phyloP scores from a whole-genome alignment of 1,140 invertebrate species.

The Battus philenor region DNA sequence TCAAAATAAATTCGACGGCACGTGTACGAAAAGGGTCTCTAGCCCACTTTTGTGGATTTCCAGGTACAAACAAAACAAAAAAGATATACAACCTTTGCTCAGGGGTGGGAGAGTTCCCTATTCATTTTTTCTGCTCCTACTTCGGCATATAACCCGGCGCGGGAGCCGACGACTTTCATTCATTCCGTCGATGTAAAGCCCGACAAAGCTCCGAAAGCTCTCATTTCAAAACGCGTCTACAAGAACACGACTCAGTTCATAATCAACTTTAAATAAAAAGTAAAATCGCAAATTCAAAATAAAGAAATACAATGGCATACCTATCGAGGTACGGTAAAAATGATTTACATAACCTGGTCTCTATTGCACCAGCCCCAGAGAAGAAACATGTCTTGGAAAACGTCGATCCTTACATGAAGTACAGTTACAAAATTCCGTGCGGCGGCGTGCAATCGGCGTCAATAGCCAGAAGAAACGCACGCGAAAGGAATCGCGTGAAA shows the following conservation, averaged over 20 bases:
- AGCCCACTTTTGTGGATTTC: slow-evolving; percentile 37
- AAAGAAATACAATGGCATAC: slow-evolving; percentile 32
- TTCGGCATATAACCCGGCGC: slow-evolving; percentile 48
- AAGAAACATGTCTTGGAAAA: slow-evolving; percentile 38
- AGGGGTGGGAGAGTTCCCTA: slow-evolving; percentile 55
- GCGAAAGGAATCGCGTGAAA: slow-evolving; percentile 95
- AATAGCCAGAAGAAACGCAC: slow-evolving; percentile 92
- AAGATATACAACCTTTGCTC: slow-evolving; percentile 25
- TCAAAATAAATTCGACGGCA: slow-evolving; percentile 55
- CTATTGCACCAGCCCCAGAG: slow-evolving; percentile 71
- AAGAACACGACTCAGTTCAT: neutral
- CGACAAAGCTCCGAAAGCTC: slow-evolving; percentile 25
- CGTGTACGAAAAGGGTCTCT: slow-evolving; percentile 42
- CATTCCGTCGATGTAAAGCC: slow-evolving; percentile 26
- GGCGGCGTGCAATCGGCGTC: slow-evolving; percentile 86
- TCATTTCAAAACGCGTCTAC: neutral
- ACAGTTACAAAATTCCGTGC: slow-evolving; percentile 79
- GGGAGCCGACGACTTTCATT: slow-evolving; percentile 43
- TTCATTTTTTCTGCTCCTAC: slow-evolving; percentile 59
- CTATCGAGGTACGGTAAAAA: slow-evolving; percentile 29
- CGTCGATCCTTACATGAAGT: slow-evolving; percentile 78
- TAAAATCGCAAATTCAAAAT: slow-evolving; percentile 28
- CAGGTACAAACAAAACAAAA: slow-evolving; percentile 61
- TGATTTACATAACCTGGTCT: slow-evolving; percentile 51
- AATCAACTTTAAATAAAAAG: slow-evolving; percentile 9